Base-by-base conservation (phyloP, 1,140 invertebrate genomes). In the Pseudomyrmex sp. region DNA sequence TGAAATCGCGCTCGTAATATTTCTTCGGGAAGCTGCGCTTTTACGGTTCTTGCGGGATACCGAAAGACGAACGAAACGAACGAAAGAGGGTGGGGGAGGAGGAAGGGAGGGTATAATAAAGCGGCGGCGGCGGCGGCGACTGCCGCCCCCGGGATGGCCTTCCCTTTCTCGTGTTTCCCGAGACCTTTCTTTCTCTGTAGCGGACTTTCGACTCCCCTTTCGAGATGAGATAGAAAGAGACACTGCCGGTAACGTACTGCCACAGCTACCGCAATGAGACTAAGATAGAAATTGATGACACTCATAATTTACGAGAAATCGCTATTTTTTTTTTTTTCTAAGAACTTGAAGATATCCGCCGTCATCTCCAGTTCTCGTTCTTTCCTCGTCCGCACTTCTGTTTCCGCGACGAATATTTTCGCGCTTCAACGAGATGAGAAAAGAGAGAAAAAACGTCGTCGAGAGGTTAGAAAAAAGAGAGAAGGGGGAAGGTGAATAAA, bases 281-380 rank as follows among this genome's bases (percentile, higher is more conserved):
- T 54, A 48, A 75, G 85, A 91, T 92, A 88, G 85, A 90, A 92
- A 92, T 92, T 91, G 91, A 92, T 90, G 88, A 85, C 63, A 66
- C 86, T 86, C 89, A 89, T 91, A 92, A 90, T 88, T 92, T 87
- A 82, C 54, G 66, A 79, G 73, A 88, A 90, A 90, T 89, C 89
- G 85, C 69, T 73, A 88, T 90, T 90, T 89, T 72, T 77, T 88
- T 46, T 18, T 87, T 86, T 83, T 18, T 26, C 7, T 4, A 58
- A 76, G 48, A 62, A 65, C 15, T 79, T 44, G 10, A 3, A 13
- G 35, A 48, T 54, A 69, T 69, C 50, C 56, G 50, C 66, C 56
- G 69, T 20, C 66, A 26, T 58, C 50, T 69, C 20, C 26, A 50
- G 58, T 62, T 62, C 5, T 62, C 5, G 58, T 75, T 1, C 59